Conservation (phyloP, 2,888 invertebrate species). For the Leptopterna dolabrata region DNA sequence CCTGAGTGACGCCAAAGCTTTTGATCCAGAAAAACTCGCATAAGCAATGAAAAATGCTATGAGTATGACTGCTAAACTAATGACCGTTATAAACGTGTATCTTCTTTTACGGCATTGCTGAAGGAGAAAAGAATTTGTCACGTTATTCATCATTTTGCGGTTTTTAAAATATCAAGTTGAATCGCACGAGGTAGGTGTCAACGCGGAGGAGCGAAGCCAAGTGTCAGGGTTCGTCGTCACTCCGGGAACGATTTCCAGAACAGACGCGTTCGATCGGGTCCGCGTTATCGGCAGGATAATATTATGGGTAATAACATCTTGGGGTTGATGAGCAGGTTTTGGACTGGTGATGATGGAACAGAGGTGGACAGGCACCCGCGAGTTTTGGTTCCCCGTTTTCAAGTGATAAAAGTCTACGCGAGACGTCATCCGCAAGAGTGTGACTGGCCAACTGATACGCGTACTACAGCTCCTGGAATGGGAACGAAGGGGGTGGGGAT, state of each 20-base stretch:
- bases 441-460: neutral
- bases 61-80: conserved; percentile 49
- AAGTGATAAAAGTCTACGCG: neutral
- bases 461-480: neutral
- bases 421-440: neutral
- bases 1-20: conserved; percentile 27
- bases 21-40: conserved; percentile 31
- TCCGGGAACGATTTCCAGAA: neutral
- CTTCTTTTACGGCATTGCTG: conserved; percentile 24
- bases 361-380: neutral
- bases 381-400: neutral
- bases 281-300: neutral
- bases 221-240: neutral
- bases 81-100: conserved; percentile 56
- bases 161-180: too few relatives aligned
- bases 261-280: neutral
- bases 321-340: neutral
- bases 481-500: neutral
- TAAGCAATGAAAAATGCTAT: conserved; percentile 54
- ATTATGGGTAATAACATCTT: neutral
- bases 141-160: neutral
- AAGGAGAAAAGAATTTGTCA: neutral
- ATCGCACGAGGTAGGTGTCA: neutral
- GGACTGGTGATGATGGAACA: neutral
- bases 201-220: neutral